Base-by-base conservation (phyloP, 2,888 invertebrate genomes). In the Orchestes rusci region DNA sequence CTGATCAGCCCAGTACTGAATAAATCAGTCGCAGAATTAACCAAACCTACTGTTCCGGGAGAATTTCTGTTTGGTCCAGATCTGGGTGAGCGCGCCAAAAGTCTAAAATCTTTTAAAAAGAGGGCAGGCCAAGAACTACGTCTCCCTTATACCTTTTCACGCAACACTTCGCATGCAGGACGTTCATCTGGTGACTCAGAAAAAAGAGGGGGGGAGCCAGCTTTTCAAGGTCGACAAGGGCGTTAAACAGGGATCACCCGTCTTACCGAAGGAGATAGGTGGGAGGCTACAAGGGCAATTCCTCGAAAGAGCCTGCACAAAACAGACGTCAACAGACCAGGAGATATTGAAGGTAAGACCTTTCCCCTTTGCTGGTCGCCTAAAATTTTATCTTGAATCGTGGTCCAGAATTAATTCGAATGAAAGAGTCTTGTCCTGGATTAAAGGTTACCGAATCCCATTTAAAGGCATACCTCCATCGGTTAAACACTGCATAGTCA, bases 81-180 rank as follows among this genome's bases (percentile, higher is more conserved):
- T 16, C 32, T 32, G 12, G 31, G 31, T 12, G 31, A 30, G 31
- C 31, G 31, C 12, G 31, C 31, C 31, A 30, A 30, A 30, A 30
- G 12, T 12, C 12, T 30, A 30, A 7, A 30, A 12, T 30, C 31
- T 4, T 12, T 30, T 23, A 15, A n/a, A 7, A 12, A 30, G 12
- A 30, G 12, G 31, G 31, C 31, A 30, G 31, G 31, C 12, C 31
- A 30, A 12, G 31, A 12, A 10, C 12, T 30, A 12, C 31, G 23
- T 10, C 10, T 23, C 5, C 23, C 32, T 16, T 10, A 15, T 5
- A 30, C 12, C 12, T 30, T 12, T 12, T 30, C 12, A 10, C 31
- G 31, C 12, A 30, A 10, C 12, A 10, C 31, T 12, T 30, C 31
- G 4, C 31, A 10, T 5, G 4, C 7, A 30, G 31, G 4, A 7